Evolutionary conservation across 37 sponge, comb jelly and placozoan genomes (phyloP).

Genomic region (Diacarnus erythraeanus): DNA sequence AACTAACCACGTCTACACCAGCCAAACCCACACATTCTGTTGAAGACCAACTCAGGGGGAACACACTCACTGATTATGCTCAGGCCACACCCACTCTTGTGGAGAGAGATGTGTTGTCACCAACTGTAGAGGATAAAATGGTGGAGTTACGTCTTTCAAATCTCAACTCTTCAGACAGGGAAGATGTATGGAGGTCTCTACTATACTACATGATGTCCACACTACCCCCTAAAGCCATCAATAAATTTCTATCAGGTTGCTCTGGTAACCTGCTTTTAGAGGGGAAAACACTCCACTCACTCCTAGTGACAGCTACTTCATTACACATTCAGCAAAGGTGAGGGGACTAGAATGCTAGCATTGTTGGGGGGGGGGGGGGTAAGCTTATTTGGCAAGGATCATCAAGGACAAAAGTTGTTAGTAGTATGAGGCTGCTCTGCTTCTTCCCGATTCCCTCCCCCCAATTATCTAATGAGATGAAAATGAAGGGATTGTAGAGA

Average conservation of each 20-base stretch:
- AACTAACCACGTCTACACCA: not conserved
- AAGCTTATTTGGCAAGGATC: too few species aligned
- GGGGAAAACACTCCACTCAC: slow-evolving; percentile 11
- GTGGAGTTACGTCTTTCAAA: not conserved
- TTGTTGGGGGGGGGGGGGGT: too few species aligned
- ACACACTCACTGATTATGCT: not conserved
- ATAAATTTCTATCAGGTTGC: not conserved
- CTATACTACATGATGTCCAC: not conserved
- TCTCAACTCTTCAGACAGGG: not conserved
- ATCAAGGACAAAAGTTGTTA: too few species aligned
- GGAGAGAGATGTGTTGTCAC: not conserved
- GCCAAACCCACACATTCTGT: not conserved
- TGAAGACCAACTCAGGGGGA: not conserved
- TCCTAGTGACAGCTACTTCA: slow-evolving; percentile 5
- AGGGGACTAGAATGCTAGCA: too few species aligned
- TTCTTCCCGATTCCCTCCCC: too few species aligned
- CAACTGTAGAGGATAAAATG: not conserved
- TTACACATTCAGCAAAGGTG: slow-evolving; percentile 46
- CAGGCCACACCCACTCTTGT: slow-evolving; percentile 7
- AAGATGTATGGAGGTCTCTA: not conserved
- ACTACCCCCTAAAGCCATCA: slow-evolving; percentile 1
- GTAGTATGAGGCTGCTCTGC: too few species aligned
- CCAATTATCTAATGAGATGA: too few species aligned
- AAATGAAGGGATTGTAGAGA: too few species aligned
- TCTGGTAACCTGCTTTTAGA: not conserved